Conservation (phyloP, 1,140 invertebrate species). For the Drosophila fuyamai region DNA sequence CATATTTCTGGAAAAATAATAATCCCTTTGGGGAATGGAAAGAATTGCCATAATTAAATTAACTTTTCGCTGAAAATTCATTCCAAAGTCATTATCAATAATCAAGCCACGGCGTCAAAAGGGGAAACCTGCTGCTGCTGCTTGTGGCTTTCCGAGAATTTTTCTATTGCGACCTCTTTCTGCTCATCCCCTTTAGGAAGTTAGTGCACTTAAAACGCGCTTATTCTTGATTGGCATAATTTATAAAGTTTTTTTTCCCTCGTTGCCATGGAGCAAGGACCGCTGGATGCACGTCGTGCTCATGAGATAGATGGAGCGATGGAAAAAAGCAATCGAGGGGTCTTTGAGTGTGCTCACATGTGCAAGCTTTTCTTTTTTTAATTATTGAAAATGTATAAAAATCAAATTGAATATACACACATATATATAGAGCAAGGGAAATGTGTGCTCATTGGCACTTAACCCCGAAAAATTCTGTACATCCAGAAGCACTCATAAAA, state of each 20-base stretch:
- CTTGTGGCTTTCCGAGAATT: slow-evolving; percentile 16
- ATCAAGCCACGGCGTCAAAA: slow-evolving; percentile 48
- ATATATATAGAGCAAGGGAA: not conserved
- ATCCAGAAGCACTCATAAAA: slow-evolving; percentile 64
- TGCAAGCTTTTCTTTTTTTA: slow-evolving; percentile 26
- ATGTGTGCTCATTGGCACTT: slow-evolving; percentile 74
- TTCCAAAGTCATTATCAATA: slow-evolving; percentile 81
- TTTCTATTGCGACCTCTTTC: slow-evolving; percentile 13
- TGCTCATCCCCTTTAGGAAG: slow-evolving; percentile 56
- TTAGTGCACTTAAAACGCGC: slow-evolving; percentile 79
- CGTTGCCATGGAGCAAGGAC: slow-evolving; percentile 14
- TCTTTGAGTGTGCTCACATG: slow-evolving; percentile 21
- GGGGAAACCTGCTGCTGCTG: not conserved
- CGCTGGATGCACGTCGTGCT: slow-evolving; percentile 29
- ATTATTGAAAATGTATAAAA: slow-evolving; percentile 76
- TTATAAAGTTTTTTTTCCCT: slow-evolving; percentile 70
- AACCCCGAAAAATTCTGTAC: slow-evolving; percentile 56
- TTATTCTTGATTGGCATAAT: slow-evolving; percentile 82
- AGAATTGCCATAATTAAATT: slow-evolving; percentile 78
- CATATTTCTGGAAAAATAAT: slow-evolving; percentile 1
- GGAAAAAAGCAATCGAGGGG: slow-evolving; percentile 27
- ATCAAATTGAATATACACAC: slow-evolving; percentile 54
- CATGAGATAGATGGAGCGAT: slow-evolving; percentile 30
- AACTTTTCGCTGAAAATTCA: slow-evolving; percentile 75
- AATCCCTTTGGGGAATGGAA: slow-evolving; percentile 38